Percentiles rank a stretch among this genome's conserved stretches.
These are phyloP conservation scores for Hydrolagus affinis DNA, from an alignment of 2,113 vertebrate species.

Conservation along the genomic window DNA sequence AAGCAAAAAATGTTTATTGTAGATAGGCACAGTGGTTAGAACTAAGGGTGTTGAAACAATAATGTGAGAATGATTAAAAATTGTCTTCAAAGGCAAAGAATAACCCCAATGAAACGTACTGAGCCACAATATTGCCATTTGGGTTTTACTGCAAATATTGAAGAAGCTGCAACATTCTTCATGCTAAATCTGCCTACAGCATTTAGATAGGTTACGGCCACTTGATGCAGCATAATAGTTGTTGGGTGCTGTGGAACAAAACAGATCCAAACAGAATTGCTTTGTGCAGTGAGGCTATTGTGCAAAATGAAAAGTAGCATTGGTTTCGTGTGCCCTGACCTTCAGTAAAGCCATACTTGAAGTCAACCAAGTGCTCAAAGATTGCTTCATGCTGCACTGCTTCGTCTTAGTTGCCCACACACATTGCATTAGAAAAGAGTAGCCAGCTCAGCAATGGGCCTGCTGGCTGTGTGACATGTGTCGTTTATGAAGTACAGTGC, in stretches of 20 bases:
- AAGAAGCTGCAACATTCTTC: neutral
- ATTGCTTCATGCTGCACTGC: neutral
- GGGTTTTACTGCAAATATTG: neutral
- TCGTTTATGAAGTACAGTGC: neutral
- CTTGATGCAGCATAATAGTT: neutral
- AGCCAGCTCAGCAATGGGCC: constrained; percentile 15
- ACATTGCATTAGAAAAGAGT: constrained; percentile 26
- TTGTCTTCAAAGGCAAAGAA: neutral
- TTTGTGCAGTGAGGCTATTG: constrained; percentile 14
- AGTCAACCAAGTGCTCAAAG: constrained; percentile 2
- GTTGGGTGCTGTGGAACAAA: neutral
- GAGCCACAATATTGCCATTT: neutral
- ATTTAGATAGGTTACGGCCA: neutral
- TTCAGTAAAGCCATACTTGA: constrained; percentile 21
- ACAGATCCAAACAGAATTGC: neutral
- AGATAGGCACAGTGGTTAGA: neutral
- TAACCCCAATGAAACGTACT: neutral
- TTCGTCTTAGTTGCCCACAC: constrained; percentile 17
- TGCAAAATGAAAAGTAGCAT: constrained; percentile 25
- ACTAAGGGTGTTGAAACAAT: neutral
- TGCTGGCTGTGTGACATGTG: constrained; percentile 5
- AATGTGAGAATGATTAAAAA: neutral
- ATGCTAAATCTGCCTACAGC: neutral
- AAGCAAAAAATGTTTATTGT: neutral
- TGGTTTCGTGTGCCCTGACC: constrained; percentile 19